Evolutionary conservation across 2,113 vertebrate species (phyloP).

Genomic region (Antechinus stuartii): DNA sequence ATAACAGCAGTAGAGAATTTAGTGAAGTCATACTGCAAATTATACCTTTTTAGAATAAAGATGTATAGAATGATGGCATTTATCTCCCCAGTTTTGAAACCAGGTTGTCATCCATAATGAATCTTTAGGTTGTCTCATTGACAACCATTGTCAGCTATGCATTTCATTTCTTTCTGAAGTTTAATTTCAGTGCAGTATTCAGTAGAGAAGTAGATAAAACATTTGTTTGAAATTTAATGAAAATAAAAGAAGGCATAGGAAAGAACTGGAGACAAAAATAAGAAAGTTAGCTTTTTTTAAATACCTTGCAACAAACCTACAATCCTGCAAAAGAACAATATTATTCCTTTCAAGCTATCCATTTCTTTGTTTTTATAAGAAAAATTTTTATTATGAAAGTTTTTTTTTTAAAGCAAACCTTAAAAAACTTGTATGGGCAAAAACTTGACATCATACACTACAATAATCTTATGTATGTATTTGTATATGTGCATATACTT

Average conservation of each 20-base stretch:
- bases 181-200: conserved; percentile 17
- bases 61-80: conserved; percentile 43
- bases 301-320: background rate
- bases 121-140: background rate
- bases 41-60: conserved; percentile 35
- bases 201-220: background rate
- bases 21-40: conserved; percentile 8
- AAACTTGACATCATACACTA: background rate
- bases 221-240: conserved; percentile 25
- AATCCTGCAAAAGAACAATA: no score
- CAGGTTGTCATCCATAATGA: background rate
- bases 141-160: background rate
- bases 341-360: background rate
- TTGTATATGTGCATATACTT: background rate
- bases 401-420: background rate
- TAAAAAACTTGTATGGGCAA: background rate
- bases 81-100: background rate
- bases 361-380: background rate
- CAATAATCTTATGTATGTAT: background rate
- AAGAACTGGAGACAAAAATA: background rate
- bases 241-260: conserved; percentile 5
- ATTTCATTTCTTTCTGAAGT: conserved; percentile 29
- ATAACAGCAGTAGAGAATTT: conserved; percentile 6
- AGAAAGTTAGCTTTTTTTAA: background rate
- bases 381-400: background rate